These are phyloP conservation scores for Fulica atra DNA, from an alignment of 2,113 vertebrate genomes.

Conservation along the genomic window DNA sequence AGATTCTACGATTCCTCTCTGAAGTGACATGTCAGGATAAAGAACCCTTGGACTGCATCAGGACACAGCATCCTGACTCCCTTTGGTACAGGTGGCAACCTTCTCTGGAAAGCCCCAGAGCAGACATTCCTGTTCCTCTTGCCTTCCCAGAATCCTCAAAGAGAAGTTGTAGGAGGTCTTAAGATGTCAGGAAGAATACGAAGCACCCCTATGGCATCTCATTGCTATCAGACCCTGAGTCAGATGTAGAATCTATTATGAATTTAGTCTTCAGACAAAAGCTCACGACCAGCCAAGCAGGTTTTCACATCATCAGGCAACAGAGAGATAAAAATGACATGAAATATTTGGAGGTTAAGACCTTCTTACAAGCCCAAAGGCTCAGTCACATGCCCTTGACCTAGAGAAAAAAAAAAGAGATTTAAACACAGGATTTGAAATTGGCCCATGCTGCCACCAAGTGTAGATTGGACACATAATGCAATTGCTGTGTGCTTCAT, in stretches of 20 bases:
- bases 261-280: not conserved
- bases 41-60: not conserved
- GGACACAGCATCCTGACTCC: not conserved
- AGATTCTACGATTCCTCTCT: not conserved
- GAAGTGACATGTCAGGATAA: not conserved
- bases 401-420: not conserved
- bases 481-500: not conserved
- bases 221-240: not conserved
- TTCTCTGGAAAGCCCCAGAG: not conserved
- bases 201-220: not conserved
- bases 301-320: not conserved
- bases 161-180: not conserved
- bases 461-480: not conserved
- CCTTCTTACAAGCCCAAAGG: not conserved
- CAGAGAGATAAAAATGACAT: not conserved
- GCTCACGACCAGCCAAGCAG: not conserved
- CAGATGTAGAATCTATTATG: not conserved
- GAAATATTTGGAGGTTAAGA: not conserved
- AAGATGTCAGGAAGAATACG: not conserved
- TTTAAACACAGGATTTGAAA: not conserved
- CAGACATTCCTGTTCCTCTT: not conserved
- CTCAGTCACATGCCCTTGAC: not conserved
- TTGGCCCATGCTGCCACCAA: not conserved
- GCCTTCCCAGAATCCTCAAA: not conserved
- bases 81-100: not conserved